These are phyloP conservation scores for Balearica regulorum DNA, from an alignment of 2,797 vertebrate genomes.

Conservation along the genomic window DNA sequence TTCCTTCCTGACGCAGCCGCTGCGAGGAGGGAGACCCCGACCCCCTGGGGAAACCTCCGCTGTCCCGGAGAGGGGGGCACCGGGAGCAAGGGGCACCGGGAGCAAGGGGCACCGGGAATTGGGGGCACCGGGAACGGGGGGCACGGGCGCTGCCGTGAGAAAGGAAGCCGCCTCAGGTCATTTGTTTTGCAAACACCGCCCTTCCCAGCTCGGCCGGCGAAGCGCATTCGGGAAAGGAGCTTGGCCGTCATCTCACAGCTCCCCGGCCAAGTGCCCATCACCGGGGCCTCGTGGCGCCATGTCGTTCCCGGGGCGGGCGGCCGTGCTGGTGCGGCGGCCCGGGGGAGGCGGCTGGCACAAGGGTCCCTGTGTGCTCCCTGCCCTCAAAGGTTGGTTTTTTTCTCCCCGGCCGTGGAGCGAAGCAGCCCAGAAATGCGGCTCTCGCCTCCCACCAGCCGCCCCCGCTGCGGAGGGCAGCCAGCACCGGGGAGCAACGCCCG, in stretches of 20 bases:
- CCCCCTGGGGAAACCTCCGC: fast-evolving
- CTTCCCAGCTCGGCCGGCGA: background rate
- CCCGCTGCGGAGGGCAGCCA: fast-evolving
- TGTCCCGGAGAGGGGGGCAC: background rate
- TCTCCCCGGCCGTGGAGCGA: fast-evolving
- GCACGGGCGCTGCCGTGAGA: background rate
- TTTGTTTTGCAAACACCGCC: background rate
- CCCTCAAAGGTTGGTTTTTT: background rate
- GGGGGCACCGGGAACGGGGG: background rate
- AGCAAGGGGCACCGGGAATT: background rate
- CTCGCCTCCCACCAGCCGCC: background rate
- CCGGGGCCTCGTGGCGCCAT: background rate
- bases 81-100: background rate
- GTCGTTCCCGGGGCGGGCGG: background rate
- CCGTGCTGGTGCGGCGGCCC: background rate
- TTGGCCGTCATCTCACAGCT: background rate
- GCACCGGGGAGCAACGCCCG: fast-evolving
- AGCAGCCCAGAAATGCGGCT: background rate
- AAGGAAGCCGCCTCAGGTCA: background rate
- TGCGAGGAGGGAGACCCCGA: background rate
- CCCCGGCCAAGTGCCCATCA: background rate
- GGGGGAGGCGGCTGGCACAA: background rate
- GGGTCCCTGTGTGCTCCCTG: background rate
- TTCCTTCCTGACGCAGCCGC: fast-evolving
- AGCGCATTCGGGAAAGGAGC: background rate